Base-by-base conservation (phyloP, 2,888 invertebrate genomes). In the Tridacna gigas region DNA sequence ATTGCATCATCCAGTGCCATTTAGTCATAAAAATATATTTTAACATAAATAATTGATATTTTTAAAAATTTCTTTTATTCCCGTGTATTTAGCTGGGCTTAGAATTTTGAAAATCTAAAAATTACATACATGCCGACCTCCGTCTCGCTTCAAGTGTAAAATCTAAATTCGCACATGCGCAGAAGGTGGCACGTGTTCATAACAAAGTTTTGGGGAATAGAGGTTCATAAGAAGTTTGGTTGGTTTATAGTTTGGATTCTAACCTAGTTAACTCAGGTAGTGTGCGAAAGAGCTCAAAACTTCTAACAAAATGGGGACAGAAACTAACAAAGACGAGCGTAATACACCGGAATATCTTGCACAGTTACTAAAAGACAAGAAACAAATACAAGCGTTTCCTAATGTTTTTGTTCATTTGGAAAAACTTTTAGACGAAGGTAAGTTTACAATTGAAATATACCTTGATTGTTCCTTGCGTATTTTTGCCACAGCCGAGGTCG, bases 381-480 rank as follows among this genome's bases (percentile, higher is more conserved):
- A 99, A 96, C 99, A 99, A 96, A 97, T 99, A 95, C 98, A 98
- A 95, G 99, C 99, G 95, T 99, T 99, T 96, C 99, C 99, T 93
- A 99, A 99, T 96, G 98, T 99, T 96, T 99, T 99, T 96, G 97
- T 98, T 96, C 99, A 99, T 96, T 97, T 99, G 95, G 99, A 99
- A 96, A 97, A 99, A 95, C 97, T 99, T 94, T 96, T 99, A 95
- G 99, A 99, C 95, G 99, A 99, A 97, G 99, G 99, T 99, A 97
- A 96, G 96, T 94, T 89, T 81, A 66, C 73, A n/a, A 61, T 79
- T 82, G 86, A 13, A 63, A 22, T 63, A 63, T 22, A 63, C 13
- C n/a, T 60, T 18, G 60, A 60, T 60, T 60, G 9, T n/a, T 20
- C 60, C 60, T 1, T 5, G 20, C 20, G 56, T 15, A 5, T 56